Base-by-base conservation (phyloP, 2,888 invertebrate species). In the Dynastes hyllus region DNA sequence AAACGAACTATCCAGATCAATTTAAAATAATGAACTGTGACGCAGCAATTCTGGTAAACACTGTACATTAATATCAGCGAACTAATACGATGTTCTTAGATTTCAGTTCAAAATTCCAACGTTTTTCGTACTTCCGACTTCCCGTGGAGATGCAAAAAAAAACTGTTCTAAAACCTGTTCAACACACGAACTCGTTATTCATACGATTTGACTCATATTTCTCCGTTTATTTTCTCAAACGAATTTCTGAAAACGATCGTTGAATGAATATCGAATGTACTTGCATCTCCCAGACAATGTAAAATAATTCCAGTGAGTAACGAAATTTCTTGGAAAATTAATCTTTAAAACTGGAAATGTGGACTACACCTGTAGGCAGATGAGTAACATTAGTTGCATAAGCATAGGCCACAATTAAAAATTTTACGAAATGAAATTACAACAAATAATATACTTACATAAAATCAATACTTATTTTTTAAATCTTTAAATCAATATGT, bases 281-380 rank as follows among this genome's bases (percentile, higher is more conserved):
- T 40, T 40, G 55, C 37, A 58, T 73, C 16, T 45, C 45, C 11
- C 40, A 58, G 8, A 61, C 40, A 29, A 37, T 61, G 50, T 69
- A 27, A 50, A 69, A 45, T 40, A 73, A 58, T 73, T 61, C 73
- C 73, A 40, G 61, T 73, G 73, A 73, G 73, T 73, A 73, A 73
- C 55, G 32, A n/a, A 9, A 45, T 45, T 71, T 71, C 70, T 32
- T 3, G 11, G 70, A 71, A 45, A 71, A 53, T 3, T 0, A 1
- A 53, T 53, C n/a, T 53, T n/a, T 53, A n/a, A n/a, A 53, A 45
- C 8, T 2, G 2, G 45, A 45, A 45, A 8, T 8, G 9, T 5
- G 8, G 11, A 45, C 45, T 45, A 11, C 8, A 45, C 45, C 9
- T 37, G 13, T 16, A 13, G n/a, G n/a, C 37, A 37, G 5, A 8